A percentile compares a stretch with the other conserved stretches of the same genome.
Conservation (phyloP, 2,113 vertebrate genomes). For the Gobiocypris rarus region DNA sequence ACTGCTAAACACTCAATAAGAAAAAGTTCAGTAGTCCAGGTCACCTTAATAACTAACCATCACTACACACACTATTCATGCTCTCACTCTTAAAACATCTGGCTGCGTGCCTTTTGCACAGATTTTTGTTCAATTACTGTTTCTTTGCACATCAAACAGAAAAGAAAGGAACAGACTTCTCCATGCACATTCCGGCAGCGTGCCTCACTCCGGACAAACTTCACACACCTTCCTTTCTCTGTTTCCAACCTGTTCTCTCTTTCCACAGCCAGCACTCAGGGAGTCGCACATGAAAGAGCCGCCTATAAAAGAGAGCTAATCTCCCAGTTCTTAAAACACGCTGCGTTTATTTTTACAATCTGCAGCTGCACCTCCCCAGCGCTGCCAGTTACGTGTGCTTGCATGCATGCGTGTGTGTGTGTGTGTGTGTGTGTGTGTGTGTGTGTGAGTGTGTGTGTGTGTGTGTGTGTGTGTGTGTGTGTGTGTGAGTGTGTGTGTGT, state of each 20-base stretch:
- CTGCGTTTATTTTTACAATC: slow-evolving; percentile 75
- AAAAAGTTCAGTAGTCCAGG: slow-evolving; percentile 1
- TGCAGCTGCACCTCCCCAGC: slow-evolving; percentile 68
- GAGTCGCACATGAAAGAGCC: slow-evolving; percentile 69
- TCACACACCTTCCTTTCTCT: slow-evolving; percentile 42
- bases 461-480: slow-evolving; percentile 26
- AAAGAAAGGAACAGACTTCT: slow-evolving; percentile 3
- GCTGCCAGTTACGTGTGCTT: slow-evolving; percentile 1
- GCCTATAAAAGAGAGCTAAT: slow-evolving; percentile 72
- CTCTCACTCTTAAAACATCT: slow-evolving; percentile 17
- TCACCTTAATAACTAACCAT: background rate
- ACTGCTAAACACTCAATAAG: background rate
- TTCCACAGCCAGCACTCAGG: slow-evolving; percentile 61
- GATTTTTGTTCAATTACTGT: slow-evolving; percentile 21
- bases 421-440: slow-evolving; percentile 6
- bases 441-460: background rate
- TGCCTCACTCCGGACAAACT: slow-evolving; percentile 35
- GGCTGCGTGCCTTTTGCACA: background rate
- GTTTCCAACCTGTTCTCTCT: slow-evolving; percentile 58
- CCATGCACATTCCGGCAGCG: slow-evolving; percentile 33
- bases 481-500: background rate
- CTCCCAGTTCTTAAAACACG: slow-evolving; percentile 67
- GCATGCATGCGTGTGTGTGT: slow-evolving; percentile 19
- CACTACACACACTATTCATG: background rate
- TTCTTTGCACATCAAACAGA: slow-evolving; percentile 31